phyloP scores from a whole-genome alignment of 1,140 invertebrate genomes.

The Schlechtendalia chinensis region DNA sequence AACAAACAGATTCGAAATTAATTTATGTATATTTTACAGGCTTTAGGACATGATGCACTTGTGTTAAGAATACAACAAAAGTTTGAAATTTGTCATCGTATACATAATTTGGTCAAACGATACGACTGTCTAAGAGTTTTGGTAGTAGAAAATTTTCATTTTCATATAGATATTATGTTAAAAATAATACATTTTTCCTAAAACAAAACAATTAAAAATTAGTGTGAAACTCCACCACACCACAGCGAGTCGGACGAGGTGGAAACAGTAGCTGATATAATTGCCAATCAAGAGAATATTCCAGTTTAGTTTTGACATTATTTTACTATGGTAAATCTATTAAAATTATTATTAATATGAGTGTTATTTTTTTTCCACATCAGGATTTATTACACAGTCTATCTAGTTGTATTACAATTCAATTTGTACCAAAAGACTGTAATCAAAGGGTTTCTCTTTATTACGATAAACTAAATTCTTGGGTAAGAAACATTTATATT shows the following conservation, averaged over 20 bases:
- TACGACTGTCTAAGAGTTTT: slow-evolving; percentile 2
- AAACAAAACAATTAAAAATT: background rate
- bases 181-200: too few relatives aligned
- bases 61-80: slow-evolving; percentile 19
- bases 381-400: slow-evolving; percentile 76
- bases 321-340: background rate
- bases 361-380: slow-evolving; percentile 52
- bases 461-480: slow-evolving; percentile 89
- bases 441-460: slow-evolving; percentile 66
- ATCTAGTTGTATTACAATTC: slow-evolving; percentile 82
- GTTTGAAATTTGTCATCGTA: slow-evolving; percentile 38
- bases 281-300: slow-evolving; percentile 16
- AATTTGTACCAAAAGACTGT: slow-evolving; percentile 70
- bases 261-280: slow-evolving; percentile 30
- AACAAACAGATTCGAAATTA: background rate
- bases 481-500: slow-evolving; percentile 62
- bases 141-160: slow-evolving; percentile 21
- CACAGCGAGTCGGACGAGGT: slow-evolving; percentile 18
- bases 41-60: slow-evolving; percentile 25
- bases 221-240: slow-evolving; percentile 24
- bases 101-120: slow-evolving; percentile 34
- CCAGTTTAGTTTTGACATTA: slow-evolving; percentile 25
- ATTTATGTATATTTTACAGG: background rate
- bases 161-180: background rate
- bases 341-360: background rate